Evolutionary conservation across 1,140 invertebrate species (phyloP), one percentile per base, ranked within the genome.

Genomic region (Drosophila lini): DNA sequence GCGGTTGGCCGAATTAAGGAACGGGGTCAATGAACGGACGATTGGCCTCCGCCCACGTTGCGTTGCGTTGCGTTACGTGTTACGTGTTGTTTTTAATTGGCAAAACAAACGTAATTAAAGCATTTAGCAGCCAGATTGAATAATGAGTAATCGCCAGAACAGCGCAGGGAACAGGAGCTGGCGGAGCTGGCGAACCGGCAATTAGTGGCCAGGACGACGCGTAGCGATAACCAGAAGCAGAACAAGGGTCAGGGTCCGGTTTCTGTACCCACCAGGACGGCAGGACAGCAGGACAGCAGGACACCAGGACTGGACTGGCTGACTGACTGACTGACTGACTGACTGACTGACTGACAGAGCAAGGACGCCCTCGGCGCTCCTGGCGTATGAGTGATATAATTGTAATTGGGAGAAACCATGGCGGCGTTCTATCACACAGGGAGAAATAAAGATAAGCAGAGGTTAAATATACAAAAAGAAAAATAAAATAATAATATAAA

Each of bases 51-150:
- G 58, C 28, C 48, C 48, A 32, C 48, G 10, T 9, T 28, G 42
- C 19, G 10, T 22, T 48, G 48, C 67, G 41, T 36, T 16, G 55
- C 47, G 40, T 65, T 65, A 59, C 78, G 68, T 60, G 57, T 57
- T 73, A 74, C 70, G 58, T 83, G 62, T 67, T 77, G 57, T 71
- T 77, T 88, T 83, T 82, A 88, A 86, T 86, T 86, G 79, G 83
- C 47, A 77, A 80, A 77, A 74, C 67, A 80, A 88, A 89, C 71
- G 83, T 80, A 83, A 89, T 88, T 88, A 83, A 83, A 78, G 68
- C 76, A 86, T 88, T 83, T 78, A 80, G 80, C 76, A 70, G 64
- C 42, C 76, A 83, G 80, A 88, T 88, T 89, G 83, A 80, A 78
- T 77, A 88, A 88, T 88, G 70, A 86, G 78, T 79, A 81, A 86